Percentiles rank a stretch among this genome's conserved stretches.
These are phyloP conservation scores for Amphiduros pacificus DNA, from an alignment of 2,888 invertebrate genomes.

Conservation along the genomic window DNA sequence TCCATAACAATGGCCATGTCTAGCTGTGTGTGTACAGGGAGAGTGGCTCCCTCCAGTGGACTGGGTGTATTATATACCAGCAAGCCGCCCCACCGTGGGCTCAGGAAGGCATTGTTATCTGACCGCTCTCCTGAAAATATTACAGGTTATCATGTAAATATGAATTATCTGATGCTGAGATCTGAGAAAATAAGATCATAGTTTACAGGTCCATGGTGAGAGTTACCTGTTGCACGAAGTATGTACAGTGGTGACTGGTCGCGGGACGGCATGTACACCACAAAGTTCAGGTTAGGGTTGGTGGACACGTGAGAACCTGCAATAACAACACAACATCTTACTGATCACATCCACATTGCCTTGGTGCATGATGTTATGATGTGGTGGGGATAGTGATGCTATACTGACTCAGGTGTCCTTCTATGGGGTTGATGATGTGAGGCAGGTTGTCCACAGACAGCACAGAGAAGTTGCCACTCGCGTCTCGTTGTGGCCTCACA, in stretches of 20 bases:
- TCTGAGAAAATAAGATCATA: too few relatives aligned
- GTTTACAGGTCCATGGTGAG: too few relatives aligned
- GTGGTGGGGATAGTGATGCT: not conserved
- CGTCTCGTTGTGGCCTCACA: conserved; percentile 70
- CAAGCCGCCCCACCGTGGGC: conserved; percentile 84
- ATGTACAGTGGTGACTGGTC: conserved; percentile 72
- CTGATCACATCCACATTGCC: not conserved
- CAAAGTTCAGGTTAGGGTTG: conserved; percentile 80
- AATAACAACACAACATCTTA: conserved; percentile 1
- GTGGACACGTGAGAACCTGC: conserved; percentile 78
- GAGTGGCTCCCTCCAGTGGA: conserved; percentile 26
- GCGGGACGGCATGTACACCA: conserved; percentile 77
- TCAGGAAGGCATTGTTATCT: conserved; percentile 59
- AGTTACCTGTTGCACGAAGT: conserved; percentile 54
- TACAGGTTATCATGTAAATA: too few relatives aligned
- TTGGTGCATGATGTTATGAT: not conserved
- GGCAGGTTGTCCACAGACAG: conserved; percentile 74
- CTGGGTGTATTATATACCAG: conserved; percentile 65
- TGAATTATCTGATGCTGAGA: too few relatives aligned
- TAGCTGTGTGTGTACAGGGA: conserved; percentile 49
- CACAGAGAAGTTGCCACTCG: conserved; percentile 66
- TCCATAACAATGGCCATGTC: conserved; percentile 72
- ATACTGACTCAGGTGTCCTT: conserved; percentile 71
- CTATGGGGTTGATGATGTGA: conserved; percentile 81
- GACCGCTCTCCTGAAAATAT: conserved; percentile 39